Conservation (phyloP, 1,140 invertebrate genomes). For the Caerostris extrusa region DNA sequence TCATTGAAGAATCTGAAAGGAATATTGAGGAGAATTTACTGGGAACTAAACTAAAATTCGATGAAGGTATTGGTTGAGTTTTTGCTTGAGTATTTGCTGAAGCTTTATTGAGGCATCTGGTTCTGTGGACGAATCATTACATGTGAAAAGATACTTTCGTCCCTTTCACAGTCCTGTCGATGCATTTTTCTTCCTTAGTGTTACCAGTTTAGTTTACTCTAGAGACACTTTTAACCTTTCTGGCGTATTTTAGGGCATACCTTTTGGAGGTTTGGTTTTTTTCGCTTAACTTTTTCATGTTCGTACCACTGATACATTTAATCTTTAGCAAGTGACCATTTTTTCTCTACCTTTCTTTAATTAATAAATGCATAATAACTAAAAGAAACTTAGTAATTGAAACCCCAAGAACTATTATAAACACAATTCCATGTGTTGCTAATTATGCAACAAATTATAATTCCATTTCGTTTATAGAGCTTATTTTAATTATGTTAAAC, state of each 20-base stretch:
- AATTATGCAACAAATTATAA: too few relatives aligned
- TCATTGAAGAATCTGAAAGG: background rate
- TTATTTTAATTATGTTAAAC: too few relatives aligned
- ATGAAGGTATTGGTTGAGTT: background rate
- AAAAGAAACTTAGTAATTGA: too few relatives aligned
- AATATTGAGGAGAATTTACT: slow-evolving; percentile 2
- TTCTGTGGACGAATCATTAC: slow-evolving; percentile 30
- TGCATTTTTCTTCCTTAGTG: background rate
- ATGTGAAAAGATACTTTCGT: slow-evolving; percentile 14
- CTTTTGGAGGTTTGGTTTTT: slow-evolving; percentile 4
- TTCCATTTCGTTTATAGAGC: too few relatives aligned
- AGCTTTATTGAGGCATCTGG: slow-evolving; percentile 26
- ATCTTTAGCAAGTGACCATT: background rate
- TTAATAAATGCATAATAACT: too few relatives aligned
- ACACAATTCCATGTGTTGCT: too few relatives aligned
- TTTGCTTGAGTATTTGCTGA: slow-evolving; percentile 2
- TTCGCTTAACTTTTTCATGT: slow-evolving; percentile 5
- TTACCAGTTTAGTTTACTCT: slow-evolving; percentile 20
- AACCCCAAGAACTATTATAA: too few relatives aligned
- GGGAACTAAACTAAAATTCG: slow-evolving; percentile 5
- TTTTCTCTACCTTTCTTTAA: background rate
- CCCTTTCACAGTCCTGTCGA: background rate
- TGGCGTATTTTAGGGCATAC: slow-evolving; percentile 11
- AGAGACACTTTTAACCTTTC: slow-evolving; percentile 36
- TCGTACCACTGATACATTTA: background rate